Conservation (phyloP, 2,888 invertebrate genomes). For the Macrophya alboannulata region DNA sequence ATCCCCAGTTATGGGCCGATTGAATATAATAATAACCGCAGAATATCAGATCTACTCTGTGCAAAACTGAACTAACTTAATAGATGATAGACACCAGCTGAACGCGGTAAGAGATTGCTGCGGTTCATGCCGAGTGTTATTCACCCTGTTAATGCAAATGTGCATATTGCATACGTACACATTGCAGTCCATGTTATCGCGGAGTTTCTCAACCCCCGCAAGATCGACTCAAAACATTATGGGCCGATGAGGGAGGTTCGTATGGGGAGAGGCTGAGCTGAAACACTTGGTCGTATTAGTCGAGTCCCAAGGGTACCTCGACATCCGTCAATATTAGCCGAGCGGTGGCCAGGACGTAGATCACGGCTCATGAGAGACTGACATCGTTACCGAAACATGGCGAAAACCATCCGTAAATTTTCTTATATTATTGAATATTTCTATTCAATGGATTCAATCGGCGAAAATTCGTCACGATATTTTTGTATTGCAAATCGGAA, state of each 20-base stretch:
- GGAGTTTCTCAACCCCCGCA: conserved; percentile 17
- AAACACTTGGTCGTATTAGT: conserved; percentile 53
- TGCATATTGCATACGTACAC: not conserved
- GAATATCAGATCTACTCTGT: not conserved
- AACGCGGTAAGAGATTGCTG: conserved; percentile 7
- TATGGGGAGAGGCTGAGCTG: not conserved
- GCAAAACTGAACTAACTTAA: conserved; percentile 42
- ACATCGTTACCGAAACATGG: not conserved
- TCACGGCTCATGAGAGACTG: not conserved
- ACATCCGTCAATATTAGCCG: conserved; percentile 45
- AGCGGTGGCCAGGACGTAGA: not conserved
- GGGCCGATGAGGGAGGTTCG: not conserved
- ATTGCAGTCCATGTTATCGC: conserved; percentile 26
- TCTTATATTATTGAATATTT: not conserved
- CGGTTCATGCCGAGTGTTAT: conserved; percentile 36
- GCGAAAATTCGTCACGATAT: not conserved
- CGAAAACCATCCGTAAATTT: not conserved
- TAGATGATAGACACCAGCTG: conserved; percentile 40
- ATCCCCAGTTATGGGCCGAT: not conserved
- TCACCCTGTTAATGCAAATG: conserved; percentile 45
- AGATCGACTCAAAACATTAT: not conserved
- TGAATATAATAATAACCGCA: conserved; percentile 37
- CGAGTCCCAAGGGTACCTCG: conserved; percentile 36
- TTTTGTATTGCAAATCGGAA: not conserved
- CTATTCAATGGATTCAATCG: too few species aligned